phyloP scores from a whole-genome alignment of 2,888 invertebrate species.

The Epinotia ramella region DNA sequence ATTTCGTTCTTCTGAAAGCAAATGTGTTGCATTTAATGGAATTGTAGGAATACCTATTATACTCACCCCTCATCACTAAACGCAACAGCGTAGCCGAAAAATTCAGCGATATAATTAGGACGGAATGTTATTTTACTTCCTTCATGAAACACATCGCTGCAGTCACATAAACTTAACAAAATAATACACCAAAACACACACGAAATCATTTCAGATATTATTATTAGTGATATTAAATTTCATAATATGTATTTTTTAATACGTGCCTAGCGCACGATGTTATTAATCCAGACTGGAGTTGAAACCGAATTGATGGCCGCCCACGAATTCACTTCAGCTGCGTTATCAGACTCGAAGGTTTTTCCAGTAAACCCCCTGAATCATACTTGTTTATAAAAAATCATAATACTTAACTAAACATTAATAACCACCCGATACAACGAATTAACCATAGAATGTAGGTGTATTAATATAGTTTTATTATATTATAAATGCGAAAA shows the following conservation, averaged over 20 bases:
- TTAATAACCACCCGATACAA: neutral
- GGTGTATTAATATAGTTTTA: no score
- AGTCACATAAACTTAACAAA: conserved; percentile 1
- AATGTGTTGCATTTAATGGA: neutral
- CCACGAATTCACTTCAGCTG: neutral
- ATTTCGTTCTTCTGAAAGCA: no score
- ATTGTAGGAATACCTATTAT: neutral
- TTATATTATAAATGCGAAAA: no score
- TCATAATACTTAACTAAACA: neutral
- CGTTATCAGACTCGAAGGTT: neutral
- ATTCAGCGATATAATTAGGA: conserved; percentile 32
- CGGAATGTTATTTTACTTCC: conserved; percentile 28
- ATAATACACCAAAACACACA: neutral
- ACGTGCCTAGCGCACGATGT: neutral
- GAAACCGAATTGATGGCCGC: neutral
- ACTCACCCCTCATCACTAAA: conserved; percentile 20
- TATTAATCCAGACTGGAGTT: neutral
- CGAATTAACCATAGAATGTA: no score
- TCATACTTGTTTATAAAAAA: neutral
- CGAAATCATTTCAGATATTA: neutral
- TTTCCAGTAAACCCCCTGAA: neutral
- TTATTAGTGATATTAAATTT: neutral
- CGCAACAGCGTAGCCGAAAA: conserved; percentile 42
- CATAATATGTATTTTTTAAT: neutral
- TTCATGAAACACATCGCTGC: conserved; percentile 36